phyloP scores from a whole-genome alignment of 2,113 vertebrate species.

The Ammodytes dubius region DNA sequence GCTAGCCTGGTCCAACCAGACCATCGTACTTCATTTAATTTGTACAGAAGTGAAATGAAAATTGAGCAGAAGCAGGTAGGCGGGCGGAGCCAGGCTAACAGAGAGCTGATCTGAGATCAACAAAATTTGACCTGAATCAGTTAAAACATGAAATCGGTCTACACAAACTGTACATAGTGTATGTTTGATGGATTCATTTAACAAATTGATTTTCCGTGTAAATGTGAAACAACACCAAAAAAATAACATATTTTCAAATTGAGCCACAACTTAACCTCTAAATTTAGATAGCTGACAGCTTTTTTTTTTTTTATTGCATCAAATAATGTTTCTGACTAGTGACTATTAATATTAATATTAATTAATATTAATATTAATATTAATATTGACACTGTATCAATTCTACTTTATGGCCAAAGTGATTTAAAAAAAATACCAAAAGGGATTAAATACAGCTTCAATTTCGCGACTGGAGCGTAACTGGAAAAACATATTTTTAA shows the following conservation, averaged over 20 bases:
- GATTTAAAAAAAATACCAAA: too few relatives aligned
- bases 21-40: too few relatives aligned
- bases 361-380: too few relatives aligned
- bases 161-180: not conserved
- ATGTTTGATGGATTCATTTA: not conserved
- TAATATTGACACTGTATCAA: too few relatives aligned
- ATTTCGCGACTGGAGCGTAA: too few relatives aligned
- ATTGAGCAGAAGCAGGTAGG: too few relatives aligned
- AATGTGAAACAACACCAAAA: not conserved
- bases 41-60: too few relatives aligned
- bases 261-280: not conserved
- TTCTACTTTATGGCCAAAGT: too few relatives aligned
- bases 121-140: not conserved
- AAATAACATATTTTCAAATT: not conserved
- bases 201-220: not conserved
- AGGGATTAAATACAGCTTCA: too few relatives aligned
- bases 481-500: too few relatives aligned
- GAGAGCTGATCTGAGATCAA: not conserved
- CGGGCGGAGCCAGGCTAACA: too few relatives aligned
- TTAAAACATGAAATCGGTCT: not conserved
- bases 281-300: not conserved
- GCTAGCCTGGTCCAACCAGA: not conserved
- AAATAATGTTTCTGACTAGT: not conserved
- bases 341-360: too few relatives aligned
- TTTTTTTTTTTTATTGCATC: not conserved